Base-by-base conservation (phyloP, 2,113 vertebrate genomes). In the Pao palembangensis region DNA sequence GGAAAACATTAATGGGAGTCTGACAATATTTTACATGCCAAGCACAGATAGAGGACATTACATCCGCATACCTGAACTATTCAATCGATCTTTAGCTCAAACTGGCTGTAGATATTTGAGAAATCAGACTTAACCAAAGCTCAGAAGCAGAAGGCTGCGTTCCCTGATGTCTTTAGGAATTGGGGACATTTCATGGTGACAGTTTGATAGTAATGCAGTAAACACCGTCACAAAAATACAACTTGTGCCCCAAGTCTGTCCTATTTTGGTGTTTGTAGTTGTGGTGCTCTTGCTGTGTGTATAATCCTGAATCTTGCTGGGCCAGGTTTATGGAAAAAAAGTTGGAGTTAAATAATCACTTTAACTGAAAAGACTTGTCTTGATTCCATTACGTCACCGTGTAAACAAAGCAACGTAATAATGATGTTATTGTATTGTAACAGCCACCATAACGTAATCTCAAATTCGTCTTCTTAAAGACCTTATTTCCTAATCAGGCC, bases 371-470 rank as follows among this genome's bases (percentile, higher is more conserved):
- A 2, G 17, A 69, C 48, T 64, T 6, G 15, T 54, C 28, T 63
- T 72, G 6, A 25, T 20, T 34, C 15, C 51, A 68, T 76, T 70
- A 71, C 69, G 56, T 81, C 71, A 79, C 15, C 15, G 6, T 65
- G 64, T 75, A 71, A 83, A 86, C 71, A 78, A 53, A 68, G 65
- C 63, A 48, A 38, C 34, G 11, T 38, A 38, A 38, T 38, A 8
- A 63, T 61, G 34, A 3, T 43, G 14, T 61, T 51, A 12, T 17
- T 8, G 47, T 55, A 56, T 65, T 76, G 61, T 52, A 61, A 48
- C 5, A 47, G 44, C 42, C 3, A 11, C 41, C 41, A 46, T 70
- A 60, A 76, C 65, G 57, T 52, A 43, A 52, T 64, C 19, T 7
- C 10, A 10, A 10, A 1, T 10, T 49, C 25, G 21, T 8, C 2